Conservation (phyloP, 2,888 invertebrate genomes). For the Choristoneura rosaceana region DNA sequence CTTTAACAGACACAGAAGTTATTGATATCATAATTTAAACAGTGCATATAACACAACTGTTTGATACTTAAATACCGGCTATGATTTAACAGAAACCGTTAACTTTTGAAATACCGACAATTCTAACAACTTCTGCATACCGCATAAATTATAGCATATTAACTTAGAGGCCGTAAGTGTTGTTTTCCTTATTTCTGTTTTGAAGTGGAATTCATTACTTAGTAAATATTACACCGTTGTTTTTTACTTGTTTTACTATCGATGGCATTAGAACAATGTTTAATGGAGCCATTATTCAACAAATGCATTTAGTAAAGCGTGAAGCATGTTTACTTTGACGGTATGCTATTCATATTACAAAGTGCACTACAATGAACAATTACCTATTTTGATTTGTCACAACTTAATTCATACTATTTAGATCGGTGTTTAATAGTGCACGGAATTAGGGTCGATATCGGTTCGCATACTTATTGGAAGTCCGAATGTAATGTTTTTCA, state of each 20-base stretch:
- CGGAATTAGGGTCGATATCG: too few relatives aligned
- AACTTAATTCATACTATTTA: not conserved
- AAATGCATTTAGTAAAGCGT: too few relatives aligned
- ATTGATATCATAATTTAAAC: too few relatives aligned
- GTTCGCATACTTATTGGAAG: too few relatives aligned
- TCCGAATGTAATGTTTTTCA: too few relatives aligned
- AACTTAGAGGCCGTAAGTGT: not conserved
- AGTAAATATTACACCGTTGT: too few relatives aligned
- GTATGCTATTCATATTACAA: not conserved
- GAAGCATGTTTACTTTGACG: not conserved
- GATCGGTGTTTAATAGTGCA: too few relatives aligned
- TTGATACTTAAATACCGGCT: not conserved
- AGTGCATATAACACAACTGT: too few relatives aligned
- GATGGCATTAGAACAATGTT: too few relatives aligned
- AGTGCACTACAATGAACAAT: not conserved
- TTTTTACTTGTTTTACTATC: too few relatives aligned
- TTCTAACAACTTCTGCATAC: constrained; percentile 1
- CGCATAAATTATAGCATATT: constrained; percentile 1
- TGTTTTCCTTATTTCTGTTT: not conserved
- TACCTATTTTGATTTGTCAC: not conserved
- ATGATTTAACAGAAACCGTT: not conserved
- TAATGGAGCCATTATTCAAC: too few relatives aligned
- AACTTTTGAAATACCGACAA: not conserved
- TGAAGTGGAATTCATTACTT: not conserved
- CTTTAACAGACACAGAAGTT: too few relatives aligned